These are phyloP conservation scores for Danio jaintianensis DNA, from an alignment of 2,797 vertebrate genomes.

Conservation along the genomic window DNA sequence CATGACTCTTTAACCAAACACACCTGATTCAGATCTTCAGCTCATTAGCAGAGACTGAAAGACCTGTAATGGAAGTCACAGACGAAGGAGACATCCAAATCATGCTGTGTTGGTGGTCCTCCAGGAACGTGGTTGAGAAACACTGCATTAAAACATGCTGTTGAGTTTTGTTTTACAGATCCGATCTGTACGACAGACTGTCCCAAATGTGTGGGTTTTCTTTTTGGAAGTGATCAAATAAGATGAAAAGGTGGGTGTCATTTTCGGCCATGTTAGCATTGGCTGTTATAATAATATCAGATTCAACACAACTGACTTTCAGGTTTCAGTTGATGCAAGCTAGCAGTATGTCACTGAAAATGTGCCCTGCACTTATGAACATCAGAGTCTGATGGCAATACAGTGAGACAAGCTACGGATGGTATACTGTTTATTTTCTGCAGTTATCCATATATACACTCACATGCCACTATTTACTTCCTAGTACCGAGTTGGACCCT, in stretches of 20 bases:
- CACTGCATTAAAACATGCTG: no score
- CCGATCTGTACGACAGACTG: neutral
- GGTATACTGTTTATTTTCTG: neutral
- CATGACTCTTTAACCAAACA: no score
- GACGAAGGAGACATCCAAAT: no score
- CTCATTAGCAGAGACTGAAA: no score
- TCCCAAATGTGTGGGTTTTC: no score
- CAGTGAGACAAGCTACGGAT: neutral
- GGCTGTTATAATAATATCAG: conserved; percentile 3
- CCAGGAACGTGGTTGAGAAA: no score
- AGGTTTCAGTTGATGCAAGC: neutral
- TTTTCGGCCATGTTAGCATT: neutral
- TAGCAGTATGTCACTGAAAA: neutral
- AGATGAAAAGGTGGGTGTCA: neutral
- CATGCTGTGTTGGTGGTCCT: no score
- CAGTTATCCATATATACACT: neutral
- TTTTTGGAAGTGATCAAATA: neutral
- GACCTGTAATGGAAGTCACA: no score
- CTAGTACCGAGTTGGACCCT: no score
- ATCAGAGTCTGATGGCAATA: neutral
- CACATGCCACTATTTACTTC: no score
- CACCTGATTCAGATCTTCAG: no score
- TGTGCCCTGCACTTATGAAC: neutral
- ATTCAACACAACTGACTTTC: neutral
- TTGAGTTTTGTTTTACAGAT: neutral